phyloP scores from a whole-genome alignment of 2,888 invertebrate species.

The Hedya salicella region DNA sequence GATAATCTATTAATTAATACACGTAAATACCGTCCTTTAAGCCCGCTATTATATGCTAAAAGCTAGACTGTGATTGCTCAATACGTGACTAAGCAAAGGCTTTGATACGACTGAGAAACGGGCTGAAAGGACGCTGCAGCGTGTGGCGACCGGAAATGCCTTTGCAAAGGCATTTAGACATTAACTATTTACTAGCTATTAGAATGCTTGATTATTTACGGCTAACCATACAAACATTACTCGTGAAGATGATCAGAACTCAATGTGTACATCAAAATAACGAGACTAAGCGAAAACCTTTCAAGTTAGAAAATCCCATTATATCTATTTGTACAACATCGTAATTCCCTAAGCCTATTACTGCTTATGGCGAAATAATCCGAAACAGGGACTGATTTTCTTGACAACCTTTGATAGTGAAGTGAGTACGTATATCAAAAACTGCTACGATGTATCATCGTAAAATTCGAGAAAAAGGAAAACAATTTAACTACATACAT shows the following conservation, averaged over 20 bases:
- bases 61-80: conserved; percentile 8
- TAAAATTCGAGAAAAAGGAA: neutral
- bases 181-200: conserved; percentile 4
- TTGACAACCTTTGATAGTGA: neutral
- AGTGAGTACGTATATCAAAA: neutral
- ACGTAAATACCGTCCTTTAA: neutral
- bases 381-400: conserved; percentile 4
- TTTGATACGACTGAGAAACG: conserved; percentile 8
- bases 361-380: conserved; percentile 14
- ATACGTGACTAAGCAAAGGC: conserved; percentile 29
- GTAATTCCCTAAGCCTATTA: conserved; percentile 22
- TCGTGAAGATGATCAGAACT: neutral
- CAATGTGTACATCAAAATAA: neutral
- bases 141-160: conserved; percentile 4
- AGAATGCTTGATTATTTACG: neutral
- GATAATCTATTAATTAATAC: too few relatives aligned
- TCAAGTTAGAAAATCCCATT: neutral
- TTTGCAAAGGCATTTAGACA: conserved; percentile 2
- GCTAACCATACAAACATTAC: neutral
- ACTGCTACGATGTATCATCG: neutral
- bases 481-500: conserved; percentile 46
- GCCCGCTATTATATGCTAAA: neutral
- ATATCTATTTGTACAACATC: neutral
- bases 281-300: neutral
- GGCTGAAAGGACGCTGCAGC: conserved; percentile 5